Evolutionary conservation across 2,888 invertebrate species (phyloP).

Genomic region (Drosophila kokeensis): DNA sequence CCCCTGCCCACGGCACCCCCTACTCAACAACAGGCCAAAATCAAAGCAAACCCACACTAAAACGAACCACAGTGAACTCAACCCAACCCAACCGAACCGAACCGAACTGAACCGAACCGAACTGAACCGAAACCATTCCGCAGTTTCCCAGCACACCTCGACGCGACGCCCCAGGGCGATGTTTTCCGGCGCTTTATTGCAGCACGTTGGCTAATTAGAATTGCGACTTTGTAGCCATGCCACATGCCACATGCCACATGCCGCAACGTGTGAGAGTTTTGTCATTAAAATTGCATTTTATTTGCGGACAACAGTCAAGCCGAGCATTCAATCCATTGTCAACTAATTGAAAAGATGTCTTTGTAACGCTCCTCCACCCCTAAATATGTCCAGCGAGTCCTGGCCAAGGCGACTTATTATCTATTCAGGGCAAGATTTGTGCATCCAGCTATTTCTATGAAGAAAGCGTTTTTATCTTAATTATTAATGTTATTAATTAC

Average conservation of each 20-base stretch:
- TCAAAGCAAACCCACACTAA: background rate
- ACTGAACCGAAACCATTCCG: conserved; percentile 3
- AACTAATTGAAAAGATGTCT: conserved; percentile 29
- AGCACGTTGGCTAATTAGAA: conserved; percentile 70
- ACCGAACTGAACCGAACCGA: conserved; percentile 4
- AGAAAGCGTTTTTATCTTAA: background rate
- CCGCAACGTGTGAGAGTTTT: conserved; percentile 61
- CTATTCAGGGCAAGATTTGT: background rate
- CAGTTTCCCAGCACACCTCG: conserved; percentile 15
- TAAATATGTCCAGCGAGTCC: conserved; percentile 2
- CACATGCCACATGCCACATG: conserved; percentile 1
- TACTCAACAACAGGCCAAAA: background rate
- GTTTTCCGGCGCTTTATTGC: conserved; percentile 66
- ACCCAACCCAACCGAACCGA: conserved; percentile 2
- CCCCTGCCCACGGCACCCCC: too few species aligned
- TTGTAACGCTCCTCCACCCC: background rate
- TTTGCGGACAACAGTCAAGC: conserved; percentile 58
- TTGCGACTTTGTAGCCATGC: conserved; percentile 46
- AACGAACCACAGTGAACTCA: background rate
- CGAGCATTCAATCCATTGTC: conserved; percentile 19
- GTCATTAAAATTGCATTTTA: conserved; percentile 70
- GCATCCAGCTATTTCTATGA: background rate
- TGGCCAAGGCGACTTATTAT: too few species aligned
- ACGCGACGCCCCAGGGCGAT: conserved; percentile 36
- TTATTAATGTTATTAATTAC: background rate